phyloP scores from a whole-genome alignment of 2,888 invertebrate genomes.

The Hyppa rectilinea region DNA sequence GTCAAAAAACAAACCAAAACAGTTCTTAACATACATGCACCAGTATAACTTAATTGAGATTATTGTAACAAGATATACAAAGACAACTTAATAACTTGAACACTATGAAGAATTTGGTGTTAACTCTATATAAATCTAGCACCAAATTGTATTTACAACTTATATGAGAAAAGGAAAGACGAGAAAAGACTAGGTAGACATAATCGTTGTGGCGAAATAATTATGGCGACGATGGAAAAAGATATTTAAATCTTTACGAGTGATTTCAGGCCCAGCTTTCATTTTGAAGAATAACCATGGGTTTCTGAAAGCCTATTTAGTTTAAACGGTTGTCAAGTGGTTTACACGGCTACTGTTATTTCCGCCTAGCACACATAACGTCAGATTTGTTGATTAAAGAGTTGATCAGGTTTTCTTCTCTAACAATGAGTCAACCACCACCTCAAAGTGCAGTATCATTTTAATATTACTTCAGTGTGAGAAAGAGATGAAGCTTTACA shows the following conservation, averaged over 20 bases:
- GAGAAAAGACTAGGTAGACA: slow-evolving; percentile 81
- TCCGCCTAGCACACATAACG: not conserved
- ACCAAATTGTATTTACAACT: slow-evolving; percentile 79
- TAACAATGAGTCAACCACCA: not conserved
- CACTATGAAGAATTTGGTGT: slow-evolving; percentile 67
- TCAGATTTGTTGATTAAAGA: not conserved
- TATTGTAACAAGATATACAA: slow-evolving; percentile 73
- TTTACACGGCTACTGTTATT: not conserved
- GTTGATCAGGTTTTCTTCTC: not conserved
- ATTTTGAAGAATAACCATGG: slow-evolving; percentile 1
- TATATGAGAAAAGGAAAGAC: slow-evolving; percentile 72
- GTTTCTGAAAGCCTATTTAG: not conserved
- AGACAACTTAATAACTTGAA: slow-evolving; percentile 60
- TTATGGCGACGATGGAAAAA: slow-evolving; percentile 69
- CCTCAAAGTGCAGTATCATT: too few species aligned
- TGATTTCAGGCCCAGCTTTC: not conserved
- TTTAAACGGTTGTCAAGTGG: not conserved
- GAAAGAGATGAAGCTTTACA: too few species aligned
- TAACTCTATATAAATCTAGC: slow-evolving; percentile 73
- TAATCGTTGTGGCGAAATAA: slow-evolving; percentile 79
- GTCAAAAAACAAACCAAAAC: slow-evolving; percentile 32
- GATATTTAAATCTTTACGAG: not conserved
- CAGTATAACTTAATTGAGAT: slow-evolving; percentile 54
- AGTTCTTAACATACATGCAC: slow-evolving; percentile 56
- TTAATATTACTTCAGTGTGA: too few species aligned